Evolutionary conservation across 64 coral and sea anemone genomes (phyloP).

Genomic region (Stichodactyla mertensii): DNA sequence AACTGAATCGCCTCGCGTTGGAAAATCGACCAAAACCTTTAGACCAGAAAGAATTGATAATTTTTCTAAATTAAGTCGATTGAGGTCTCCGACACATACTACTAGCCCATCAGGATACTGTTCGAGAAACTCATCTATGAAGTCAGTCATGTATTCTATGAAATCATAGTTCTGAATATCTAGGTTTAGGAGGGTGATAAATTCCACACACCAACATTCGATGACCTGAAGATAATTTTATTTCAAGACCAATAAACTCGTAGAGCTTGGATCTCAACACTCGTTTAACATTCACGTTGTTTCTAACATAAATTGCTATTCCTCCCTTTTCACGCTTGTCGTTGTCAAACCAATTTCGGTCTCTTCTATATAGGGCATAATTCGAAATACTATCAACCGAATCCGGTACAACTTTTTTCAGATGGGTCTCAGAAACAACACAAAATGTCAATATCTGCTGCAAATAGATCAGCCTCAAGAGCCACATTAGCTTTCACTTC

Average conservation of each 20-base stretch:
- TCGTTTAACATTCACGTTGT: slow-evolving; percentile 25
- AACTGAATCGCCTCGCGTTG: slow-evolving; percentile 13
- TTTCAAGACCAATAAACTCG: slow-evolving; percentile 27
- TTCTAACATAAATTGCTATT: slow-evolving; percentile 40
- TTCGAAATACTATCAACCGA: slow-evolving; percentile 33
- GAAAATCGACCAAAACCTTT: slow-evolving; percentile 19
- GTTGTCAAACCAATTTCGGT: slow-evolving; percentile 39
- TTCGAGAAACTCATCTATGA: slow-evolving; percentile 29
- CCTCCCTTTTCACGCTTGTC: slow-evolving; percentile 36
- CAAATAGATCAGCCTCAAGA: slow-evolving; percentile 34
- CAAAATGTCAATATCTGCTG: slow-evolving; percentile 40
- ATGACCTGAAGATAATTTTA: slow-evolving; percentile 29
- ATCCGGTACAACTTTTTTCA: slow-evolving; percentile 33
- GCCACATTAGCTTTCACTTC: slow-evolving; percentile 37
- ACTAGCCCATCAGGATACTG: slow-evolving; percentile 15
- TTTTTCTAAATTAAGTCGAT: neutral
- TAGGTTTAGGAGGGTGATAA: slow-evolving; percentile 44
- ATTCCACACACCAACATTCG: slow-evolving; percentile 43
- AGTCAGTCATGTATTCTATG: slow-evolving; percentile 22
- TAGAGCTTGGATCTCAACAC: slow-evolving; percentile 14
- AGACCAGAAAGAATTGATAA: slow-evolving; percentile 22
- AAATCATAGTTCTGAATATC: slow-evolving; percentile 31
- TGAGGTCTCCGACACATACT: slow-evolving; percentile 25
- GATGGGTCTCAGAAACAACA: slow-evolving; percentile 34
- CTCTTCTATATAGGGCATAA: slow-evolving; percentile 33